These are phyloP conservation scores for Acanthosoma haemorrhoidale DNA, from an alignment of 2,888 invertebrate species.

Conservation along the genomic window DNA sequence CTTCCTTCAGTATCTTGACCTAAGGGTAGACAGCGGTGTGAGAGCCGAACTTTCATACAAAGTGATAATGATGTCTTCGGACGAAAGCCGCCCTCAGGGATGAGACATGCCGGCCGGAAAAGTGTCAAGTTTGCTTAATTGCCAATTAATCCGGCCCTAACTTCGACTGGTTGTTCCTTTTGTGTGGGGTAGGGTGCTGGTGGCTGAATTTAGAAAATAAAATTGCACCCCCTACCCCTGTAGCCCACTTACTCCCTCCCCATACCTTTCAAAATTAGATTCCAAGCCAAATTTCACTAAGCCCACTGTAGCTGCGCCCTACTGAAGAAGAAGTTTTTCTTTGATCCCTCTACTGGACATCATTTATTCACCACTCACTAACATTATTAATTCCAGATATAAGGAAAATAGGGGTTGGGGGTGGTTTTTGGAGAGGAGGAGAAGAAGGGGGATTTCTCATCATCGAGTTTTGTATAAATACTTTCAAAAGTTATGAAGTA, in stretches of 20 bases:
- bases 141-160: conserved; percentile 1
- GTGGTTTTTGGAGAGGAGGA: too few relatives aligned
- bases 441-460: neutral
- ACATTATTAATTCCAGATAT: neutral
- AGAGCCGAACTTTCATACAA: neutral
- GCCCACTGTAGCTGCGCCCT: too few relatives aligned
- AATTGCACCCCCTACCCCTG: neutral
- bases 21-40: neutral
- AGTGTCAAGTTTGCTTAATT: conserved; percentile 12
- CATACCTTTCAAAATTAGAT: conserved; percentile 8
- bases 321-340: neutral
- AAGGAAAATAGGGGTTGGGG: neutral
- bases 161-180: neutral
- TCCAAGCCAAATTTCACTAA: conserved; percentile 7
- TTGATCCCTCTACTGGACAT: conserved; percentile 1
- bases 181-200: neutral
- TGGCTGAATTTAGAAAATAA: neutral
- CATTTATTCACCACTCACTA: conserved; percentile 2
- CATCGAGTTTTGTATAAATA: neutral
- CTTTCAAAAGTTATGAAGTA: conserved; percentile 4
- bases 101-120: neutral
- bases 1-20: too few relatives aligned
- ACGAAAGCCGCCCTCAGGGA: neutral
- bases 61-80: too few relatives aligned
- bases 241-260: too few relatives aligned